Base-by-base conservation (phyloP, 2,797 vertebrate genomes). In the Tachyglossus aculeatus region DNA sequence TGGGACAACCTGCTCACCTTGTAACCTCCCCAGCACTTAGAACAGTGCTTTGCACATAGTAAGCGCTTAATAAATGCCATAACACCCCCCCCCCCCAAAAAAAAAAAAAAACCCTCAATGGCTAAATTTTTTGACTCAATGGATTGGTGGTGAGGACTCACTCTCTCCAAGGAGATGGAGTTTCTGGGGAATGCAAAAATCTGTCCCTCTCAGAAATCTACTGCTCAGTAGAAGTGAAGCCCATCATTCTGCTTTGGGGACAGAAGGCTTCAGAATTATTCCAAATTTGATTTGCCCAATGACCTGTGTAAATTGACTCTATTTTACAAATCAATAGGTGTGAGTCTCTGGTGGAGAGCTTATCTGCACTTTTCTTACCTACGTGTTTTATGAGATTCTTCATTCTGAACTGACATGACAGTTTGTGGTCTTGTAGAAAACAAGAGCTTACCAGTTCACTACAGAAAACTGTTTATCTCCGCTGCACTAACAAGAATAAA, bases 301-400 rank as follows among this genome's bases (percentile, higher is more conserved):
- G 25, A 67, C 41, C 29, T 72, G 55, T 72, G 32, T 24, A 57
- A 44, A n/a, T n/a, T n/a, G n/a, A n/a, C n/a, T n/a, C n/a, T n/a
- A n/a, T 67, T 67, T 45, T 70, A 6, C 52, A 55, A 51, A 70
- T 41, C 39, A 58, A 27, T n/a, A n/a, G 40, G 11, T 41, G 24
- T 63, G 18, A 56, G 40, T 64, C 50, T 50, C 12, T 81, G n/a
- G 43, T 67, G 15, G 37, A 13, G n/a, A 34, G 47, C 40, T 22
- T 34, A 43, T 25, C 59, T 71, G 41, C 47, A 48, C 39, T 64
- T 45, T 22, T 22, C 3, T 69, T 33, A 21, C 5, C 6, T 57
- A 71, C 55, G 54, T 21, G 41, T 56, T n/a, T 74, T 38, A 71
- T 60, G 54, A 80, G 51, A 60, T 74, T 24, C 15, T 64, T n/a